Conservation (phyloP, 2,888 invertebrate genomes). For the Torymus aiolomorphi region DNA sequence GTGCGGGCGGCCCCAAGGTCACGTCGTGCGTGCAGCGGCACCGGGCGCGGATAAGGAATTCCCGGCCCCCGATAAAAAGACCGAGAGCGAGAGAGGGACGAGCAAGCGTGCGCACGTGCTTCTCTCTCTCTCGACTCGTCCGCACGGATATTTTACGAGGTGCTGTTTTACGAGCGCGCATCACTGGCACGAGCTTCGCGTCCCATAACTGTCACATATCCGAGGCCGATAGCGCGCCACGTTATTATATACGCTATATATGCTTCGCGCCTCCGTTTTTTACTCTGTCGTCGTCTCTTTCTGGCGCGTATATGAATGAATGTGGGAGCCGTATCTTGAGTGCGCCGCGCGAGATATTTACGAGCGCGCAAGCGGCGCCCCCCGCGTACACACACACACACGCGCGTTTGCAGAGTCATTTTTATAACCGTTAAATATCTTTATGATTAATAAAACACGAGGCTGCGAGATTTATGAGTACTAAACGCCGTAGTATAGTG, state of each 20-base stretch:
- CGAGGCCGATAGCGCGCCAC: slow-evolving; percentile 59
- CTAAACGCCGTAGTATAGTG: slow-evolving; percentile 35
- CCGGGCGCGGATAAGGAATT: slow-evolving; percentile 43
- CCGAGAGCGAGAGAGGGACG: not conserved
- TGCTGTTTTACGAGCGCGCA: slow-evolving; percentile 70
- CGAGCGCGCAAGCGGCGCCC: slow-evolving; percentile 35
- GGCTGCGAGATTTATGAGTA: slow-evolving; percentile 48
- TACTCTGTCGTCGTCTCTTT: not conserved
- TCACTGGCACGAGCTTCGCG: slow-evolving; percentile 69
- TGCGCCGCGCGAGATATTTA: slow-evolving; percentile 44
- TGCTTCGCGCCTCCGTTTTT: not conserved
- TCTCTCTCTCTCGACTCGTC: slow-evolving; percentile 4
- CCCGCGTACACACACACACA: too few relatives aligned
- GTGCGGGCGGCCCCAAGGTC: slow-evolving; percentile 43
- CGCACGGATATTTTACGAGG: slow-evolving; percentile 66
- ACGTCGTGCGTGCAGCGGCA: slow-evolving; percentile 50
- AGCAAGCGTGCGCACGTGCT: slow-evolving; percentile 43
- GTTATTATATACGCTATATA: too few relatives aligned
- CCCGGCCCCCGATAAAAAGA: not conserved
- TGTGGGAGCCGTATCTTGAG: not conserved
- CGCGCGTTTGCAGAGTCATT: slow-evolving; percentile 28
- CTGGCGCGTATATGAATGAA: not conserved
- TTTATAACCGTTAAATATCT: slow-evolving; percentile 55
- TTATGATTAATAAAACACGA: slow-evolving; percentile 55
- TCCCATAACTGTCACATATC: slow-evolving; percentile 73